phyloP scores from a whole-genome alignment of 53 echinoderm and acorn worm species.

The Antedon mediterranea region DNA sequence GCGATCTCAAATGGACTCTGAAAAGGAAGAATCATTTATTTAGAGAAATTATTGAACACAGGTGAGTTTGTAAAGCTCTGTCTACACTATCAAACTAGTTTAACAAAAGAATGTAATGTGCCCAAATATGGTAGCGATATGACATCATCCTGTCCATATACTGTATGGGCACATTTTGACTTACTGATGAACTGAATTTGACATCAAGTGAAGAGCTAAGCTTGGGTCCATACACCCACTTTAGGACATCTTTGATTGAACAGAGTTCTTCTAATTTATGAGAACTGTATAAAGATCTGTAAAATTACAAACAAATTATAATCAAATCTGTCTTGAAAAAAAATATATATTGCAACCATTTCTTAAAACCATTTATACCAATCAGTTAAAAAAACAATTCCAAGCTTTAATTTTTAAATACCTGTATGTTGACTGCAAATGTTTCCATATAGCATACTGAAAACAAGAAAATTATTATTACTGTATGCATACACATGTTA shows the following conservation, averaged over 20 bases:
- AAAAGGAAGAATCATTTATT: slow-evolving; percentile 9
- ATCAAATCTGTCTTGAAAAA: no score
- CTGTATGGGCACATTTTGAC: no score
- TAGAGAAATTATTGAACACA: no score
- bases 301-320: background rate
- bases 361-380: no score
- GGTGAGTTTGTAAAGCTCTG: no score
- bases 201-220: slow-evolving; percentile 45
- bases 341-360: no score
- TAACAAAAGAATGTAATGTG: no score
- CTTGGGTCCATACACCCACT: slow-evolving; percentile 82
- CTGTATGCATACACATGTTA: no score
- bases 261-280: slow-evolving; percentile 27
- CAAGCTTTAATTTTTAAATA: background rate
- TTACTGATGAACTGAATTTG: slow-evolving; percentile 43
- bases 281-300: background rate
- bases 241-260: slow-evolving; percentile 74
- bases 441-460: background rate
- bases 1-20: slow-evolving; percentile 81
- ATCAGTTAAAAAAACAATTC: no score
- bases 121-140: no score
- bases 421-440: background rate
- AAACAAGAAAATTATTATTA: background rate
- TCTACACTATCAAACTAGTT: no score
- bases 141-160: no score